Evolutionary conservation across 2,888 invertebrate species (phyloP).

Genomic region (Macrosoma leucophasiata): DNA sequence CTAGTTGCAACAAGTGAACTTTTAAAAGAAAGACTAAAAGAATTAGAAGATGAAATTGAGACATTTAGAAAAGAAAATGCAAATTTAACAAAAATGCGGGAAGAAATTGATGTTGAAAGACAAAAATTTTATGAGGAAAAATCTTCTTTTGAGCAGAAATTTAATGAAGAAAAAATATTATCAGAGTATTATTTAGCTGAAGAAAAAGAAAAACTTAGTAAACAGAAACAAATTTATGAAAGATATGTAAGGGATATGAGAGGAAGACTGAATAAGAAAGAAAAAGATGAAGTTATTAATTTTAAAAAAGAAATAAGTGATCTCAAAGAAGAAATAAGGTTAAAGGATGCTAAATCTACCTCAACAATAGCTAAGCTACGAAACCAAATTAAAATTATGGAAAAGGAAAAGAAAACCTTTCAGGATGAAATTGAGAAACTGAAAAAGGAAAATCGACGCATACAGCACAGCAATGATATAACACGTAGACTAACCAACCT

Average conservation of each 20-base stretch:
- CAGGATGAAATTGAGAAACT: conserved; percentile 80
- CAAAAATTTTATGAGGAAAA: conserved; percentile 79
- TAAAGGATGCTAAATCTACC: conserved; percentile 84
- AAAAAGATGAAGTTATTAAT: conserved; percentile 80
- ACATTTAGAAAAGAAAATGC: conserved; percentile 71
- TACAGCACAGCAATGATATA: conserved; percentile 76
- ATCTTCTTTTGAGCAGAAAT: conserved; percentile 71
- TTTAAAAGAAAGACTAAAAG: conserved; percentile 76
- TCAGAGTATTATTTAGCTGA: conserved; percentile 80
- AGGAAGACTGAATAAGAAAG: conserved; percentile 79
- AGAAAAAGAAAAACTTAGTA: conserved; percentile 80
- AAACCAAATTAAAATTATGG: conserved; percentile 82
- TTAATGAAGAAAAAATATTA: conserved; percentile 79
- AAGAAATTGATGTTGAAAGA: conserved; percentile 77
- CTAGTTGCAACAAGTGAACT: conserved; percentile 75
- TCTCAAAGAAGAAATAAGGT: conserved; percentile 79
- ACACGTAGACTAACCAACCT: conserved; percentile 78
- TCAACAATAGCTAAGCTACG: conserved; percentile 82
- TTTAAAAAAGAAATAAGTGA: conserved; percentile 80
- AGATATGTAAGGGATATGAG: conserved; percentile 81
- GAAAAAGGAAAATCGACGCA: conserved; percentile 79
- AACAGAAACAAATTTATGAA: conserved; percentile 79
- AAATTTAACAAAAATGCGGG: conserved; percentile 69
- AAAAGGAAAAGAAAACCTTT: conserved; percentile 80
- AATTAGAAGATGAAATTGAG: conserved; percentile 79